Conservation (phyloP, 2,797 vertebrate genomes). For the Acanthiza pusilla region DNA sequence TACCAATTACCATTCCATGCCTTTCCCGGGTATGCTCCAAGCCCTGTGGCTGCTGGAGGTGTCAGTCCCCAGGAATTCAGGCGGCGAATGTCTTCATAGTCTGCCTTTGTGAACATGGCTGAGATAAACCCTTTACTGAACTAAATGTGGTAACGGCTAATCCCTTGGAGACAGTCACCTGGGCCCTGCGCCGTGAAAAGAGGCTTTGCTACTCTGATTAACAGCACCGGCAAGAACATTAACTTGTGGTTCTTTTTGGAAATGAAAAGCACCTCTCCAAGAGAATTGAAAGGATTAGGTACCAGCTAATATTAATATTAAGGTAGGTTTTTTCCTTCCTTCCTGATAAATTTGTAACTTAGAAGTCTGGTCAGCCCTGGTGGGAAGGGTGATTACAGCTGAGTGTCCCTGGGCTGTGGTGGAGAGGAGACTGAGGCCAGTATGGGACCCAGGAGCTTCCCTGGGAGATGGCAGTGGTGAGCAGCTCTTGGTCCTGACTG, state of each 20-base stretch:
- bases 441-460: accelerated
- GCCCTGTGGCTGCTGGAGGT: background rate
- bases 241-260: background rate
- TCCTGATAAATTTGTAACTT: background rate
- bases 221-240: constrained; percentile 2
- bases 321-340: background rate
- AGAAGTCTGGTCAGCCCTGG: background rate
- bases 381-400: background rate
- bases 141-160: constrained; percentile 72
- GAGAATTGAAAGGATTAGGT: background rate
- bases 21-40: background rate
- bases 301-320: background rate
- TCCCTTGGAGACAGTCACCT: constrained; percentile 64
- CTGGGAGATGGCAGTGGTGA: accelerated
- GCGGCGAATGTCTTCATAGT: background rate
- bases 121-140: constrained; percentile 70
- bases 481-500: background rate
- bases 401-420: background rate
- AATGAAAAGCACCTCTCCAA: constrained; percentile 11
- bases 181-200: constrained; percentile 41
- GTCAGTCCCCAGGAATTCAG: background rate
- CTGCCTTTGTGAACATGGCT: background rate
- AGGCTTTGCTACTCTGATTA: constrained; percentile 64
- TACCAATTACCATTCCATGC: background rate
- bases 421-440: background rate